phyloP scores from a whole-genome alignment of 2,888 invertebrate genomes.

The Platerodrilus igneus region DNA sequence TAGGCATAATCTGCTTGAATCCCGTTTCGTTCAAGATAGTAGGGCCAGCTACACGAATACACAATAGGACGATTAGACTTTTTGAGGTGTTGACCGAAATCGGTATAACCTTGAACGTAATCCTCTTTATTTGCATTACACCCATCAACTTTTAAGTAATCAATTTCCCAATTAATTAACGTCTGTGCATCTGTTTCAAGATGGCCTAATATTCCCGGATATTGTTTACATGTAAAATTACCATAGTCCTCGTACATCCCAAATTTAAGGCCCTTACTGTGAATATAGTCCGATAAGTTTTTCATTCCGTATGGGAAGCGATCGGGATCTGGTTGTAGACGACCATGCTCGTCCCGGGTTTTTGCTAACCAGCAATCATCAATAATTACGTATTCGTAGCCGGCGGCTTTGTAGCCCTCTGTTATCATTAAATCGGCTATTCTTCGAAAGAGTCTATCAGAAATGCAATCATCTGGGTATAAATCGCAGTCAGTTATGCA shows the following conservation, averaged over 20 bases:
- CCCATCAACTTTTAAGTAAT: constrained; percentile 79
- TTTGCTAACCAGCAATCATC: constrained; percentile 2
- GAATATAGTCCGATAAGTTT: constrained; percentile 44
- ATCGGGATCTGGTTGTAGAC: not conserved
- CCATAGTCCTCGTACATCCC: constrained; percentile 82
- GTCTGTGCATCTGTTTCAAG: constrained; percentile 65
- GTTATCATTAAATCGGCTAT: constrained; percentile 1
- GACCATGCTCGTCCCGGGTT: not conserved
- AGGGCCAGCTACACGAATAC: constrained; percentile 83
- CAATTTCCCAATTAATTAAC: constrained; percentile 75
- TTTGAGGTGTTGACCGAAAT: constrained; percentile 66
- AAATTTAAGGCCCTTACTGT: constrained; percentile 68
- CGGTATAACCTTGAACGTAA: constrained; percentile 75
- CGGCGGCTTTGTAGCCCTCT: not conserved
- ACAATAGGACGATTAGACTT: constrained; percentile 70
- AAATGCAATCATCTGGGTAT: no score
- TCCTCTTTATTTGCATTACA: constrained; percentile 72
- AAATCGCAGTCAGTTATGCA: constrained; percentile 61
- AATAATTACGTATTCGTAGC: not conserved
- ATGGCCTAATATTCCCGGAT: constrained; percentile 67
- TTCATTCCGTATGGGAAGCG: not conserved
- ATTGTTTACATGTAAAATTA: constrained; percentile 70
- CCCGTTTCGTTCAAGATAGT: constrained; percentile 61
- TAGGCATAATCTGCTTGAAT: constrained; percentile 56
- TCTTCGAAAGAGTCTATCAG: no score